Conservation (phyloP, 2,888 invertebrate species). For the Lobophora halterata region DNA sequence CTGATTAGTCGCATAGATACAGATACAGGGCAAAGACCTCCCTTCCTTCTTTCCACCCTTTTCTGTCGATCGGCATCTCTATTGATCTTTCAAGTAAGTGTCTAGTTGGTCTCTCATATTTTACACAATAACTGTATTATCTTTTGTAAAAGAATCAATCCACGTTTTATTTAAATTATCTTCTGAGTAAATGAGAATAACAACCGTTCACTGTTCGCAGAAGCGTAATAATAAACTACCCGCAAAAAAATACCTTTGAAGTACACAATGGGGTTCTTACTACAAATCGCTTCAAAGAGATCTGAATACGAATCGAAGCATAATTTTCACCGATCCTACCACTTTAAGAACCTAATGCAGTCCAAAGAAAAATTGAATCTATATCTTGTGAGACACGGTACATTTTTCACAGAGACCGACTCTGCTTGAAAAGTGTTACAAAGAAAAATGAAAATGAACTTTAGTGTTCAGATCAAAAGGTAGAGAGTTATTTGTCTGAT, state of each 20-base stretch:
- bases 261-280: slow-evolving; percentile 60
- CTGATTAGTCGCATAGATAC: no score
- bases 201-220: slow-evolving; percentile 37
- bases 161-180: slow-evolving; percentile 7
- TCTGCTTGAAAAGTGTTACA: not conserved
- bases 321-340: slow-evolving; percentile 66
- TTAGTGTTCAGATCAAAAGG: slow-evolving; percentile 13
- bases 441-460: slow-evolving; percentile 1
- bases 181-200: slow-evolving; percentile 45
- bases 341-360: slow-evolving; percentile 40
- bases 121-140: not conserved
- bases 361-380: slow-evolving; percentile 10
- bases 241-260: slow-evolving; percentile 59
- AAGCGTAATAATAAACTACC: slow-evolving; percentile 66
- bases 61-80: no score
- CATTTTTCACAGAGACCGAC: not conserved
- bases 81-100: no score
- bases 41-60: no score
- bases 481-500: slow-evolving; percentile 21
- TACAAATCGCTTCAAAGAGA: slow-evolving; percentile 68
- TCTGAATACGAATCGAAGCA: slow-evolving; percentile 37
- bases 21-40: no score
- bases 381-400: not conserved
- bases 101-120: no score
- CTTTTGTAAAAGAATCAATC: not conserved